These are phyloP conservation scores for Chromobotia macracanthus DNA, from an alignment of 2,797 vertebrate species.

Conservation along the genomic window DNA sequence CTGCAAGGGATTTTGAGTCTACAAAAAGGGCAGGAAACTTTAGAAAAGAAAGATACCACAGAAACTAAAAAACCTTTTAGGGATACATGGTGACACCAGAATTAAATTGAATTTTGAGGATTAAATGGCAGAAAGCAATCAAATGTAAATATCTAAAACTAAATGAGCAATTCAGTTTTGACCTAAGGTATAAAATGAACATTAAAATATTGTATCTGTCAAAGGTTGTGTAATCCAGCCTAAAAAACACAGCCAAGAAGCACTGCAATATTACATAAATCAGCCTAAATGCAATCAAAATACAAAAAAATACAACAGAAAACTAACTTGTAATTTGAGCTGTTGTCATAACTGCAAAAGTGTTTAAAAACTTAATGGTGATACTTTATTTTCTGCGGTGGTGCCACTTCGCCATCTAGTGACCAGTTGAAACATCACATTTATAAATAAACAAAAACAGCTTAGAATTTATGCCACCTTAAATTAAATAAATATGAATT, in stretches of 20 bases:
- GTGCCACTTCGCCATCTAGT: constrained; percentile 45
- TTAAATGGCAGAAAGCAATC: neutral
- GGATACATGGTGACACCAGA: constrained; percentile 11
- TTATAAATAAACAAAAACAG: neutral
- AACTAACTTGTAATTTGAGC: too few relatives aligned
- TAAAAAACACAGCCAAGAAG: too few relatives aligned
- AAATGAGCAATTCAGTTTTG: neutral
- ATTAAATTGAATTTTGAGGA: constrained; percentile 11
- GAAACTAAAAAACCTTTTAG: constrained; percentile 17
- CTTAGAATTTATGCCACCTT: too few relatives aligned
- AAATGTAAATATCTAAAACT: neutral
- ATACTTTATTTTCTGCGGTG: constrained; percentile 3
- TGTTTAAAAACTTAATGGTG: too few relatives aligned
- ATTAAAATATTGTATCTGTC: neutral
- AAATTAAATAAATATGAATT: too few relatives aligned
- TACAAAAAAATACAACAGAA: too few relatives aligned
- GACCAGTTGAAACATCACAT: constrained; percentile 26
- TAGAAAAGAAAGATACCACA: constrained; percentile 29
- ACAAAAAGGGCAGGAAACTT: constrained; percentile 52
- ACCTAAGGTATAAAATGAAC: neutral
- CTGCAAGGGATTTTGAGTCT: constrained; percentile 41
- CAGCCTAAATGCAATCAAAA: too few relatives aligned
- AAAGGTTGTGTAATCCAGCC: neutral
- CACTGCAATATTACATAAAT: too few relatives aligned
- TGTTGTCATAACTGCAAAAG: too few relatives aligned